phyloP scores from a whole-genome alignment of 2,888 invertebrate genomes.

The Tetanocera ferruginea region DNA sequence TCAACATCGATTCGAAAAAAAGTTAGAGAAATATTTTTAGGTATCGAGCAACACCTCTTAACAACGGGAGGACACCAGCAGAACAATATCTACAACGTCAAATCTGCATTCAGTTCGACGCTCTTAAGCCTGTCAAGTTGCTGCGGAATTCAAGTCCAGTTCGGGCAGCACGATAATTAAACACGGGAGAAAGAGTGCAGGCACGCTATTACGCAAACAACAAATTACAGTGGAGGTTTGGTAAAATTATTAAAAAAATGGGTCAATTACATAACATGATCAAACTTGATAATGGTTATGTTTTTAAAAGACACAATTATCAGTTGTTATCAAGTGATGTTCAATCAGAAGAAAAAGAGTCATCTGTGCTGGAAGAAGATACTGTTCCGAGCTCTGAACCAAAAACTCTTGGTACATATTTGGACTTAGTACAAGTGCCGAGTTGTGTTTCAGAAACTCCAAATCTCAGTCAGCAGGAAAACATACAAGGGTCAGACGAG shows the following conservation, averaged over 20 bases:
- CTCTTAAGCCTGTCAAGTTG: conserved; percentile 8
- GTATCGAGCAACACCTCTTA: conserved; percentile 39
- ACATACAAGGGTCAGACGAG: too few relatives aligned
- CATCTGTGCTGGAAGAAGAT: too few relatives aligned
- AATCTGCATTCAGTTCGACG: conserved; percentile 34
- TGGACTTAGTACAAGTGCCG: too few relatives aligned
- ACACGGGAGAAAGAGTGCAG: background rate
- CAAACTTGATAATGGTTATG: conserved; percentile 24
- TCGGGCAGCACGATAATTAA: background rate
- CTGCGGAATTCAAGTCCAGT: background rate
- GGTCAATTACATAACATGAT: conserved; percentile 27
- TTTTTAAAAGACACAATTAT: conserved; percentile 30
- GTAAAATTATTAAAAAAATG: conserved; percentile 3
- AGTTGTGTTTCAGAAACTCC: too few relatives aligned
- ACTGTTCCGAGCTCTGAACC: too few relatives aligned
- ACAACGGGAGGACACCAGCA: conserved; percentile 38
- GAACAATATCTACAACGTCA: conserved; percentile 38
- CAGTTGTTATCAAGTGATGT: conserved; percentile 16
- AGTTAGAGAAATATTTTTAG: conserved; percentile 33
- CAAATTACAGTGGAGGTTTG: background rate
- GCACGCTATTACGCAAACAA: background rate
- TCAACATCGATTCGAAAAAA: conserved; percentile 66
- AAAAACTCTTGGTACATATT: too few relatives aligned
- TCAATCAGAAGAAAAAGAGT: background rate
- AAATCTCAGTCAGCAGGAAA: too few relatives aligned